Evolutionary conservation across 1,140 invertebrate genomes (phyloP), one percentile per base, ranked within the genome.

Genomic region (Centruroides vittatus): DNA sequence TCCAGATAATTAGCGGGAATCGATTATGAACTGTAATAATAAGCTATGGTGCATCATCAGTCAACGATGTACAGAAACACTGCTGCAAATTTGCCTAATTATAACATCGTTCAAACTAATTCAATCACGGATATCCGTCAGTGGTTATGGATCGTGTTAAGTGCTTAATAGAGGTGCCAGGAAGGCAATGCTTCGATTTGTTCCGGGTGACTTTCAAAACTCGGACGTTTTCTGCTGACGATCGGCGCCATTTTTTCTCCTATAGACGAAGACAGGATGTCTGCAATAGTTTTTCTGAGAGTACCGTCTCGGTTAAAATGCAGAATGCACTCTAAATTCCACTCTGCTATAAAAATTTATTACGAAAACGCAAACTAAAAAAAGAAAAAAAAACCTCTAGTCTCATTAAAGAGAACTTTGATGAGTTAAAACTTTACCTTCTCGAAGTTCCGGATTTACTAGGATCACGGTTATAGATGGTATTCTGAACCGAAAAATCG

Each of bases 381-480:
- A 51, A 1, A 3, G 3, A 51, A n/a, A 23, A 51, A 51, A n/a
- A 5, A 23, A 51, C 3, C 49, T 51, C 5, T 5, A n/a, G 6
- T 51, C 12, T 51, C 23, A n/a, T 12, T 51, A 54, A 53, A 53
- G 11, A 54, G 35, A 35, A 23, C 5, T 11, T 35, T 35, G 36
- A 50, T 8, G n/a, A 50, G 5, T 41, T 41, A 6, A 9, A 57
- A 35, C 61, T 67, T 67, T 79, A 92, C 78, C 92, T 82, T 70
- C 93, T 76, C 0, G 88, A 84, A 36, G 90, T 91, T n/a, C 91
- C 89, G 23, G 81, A 79, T 76, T 94, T 94, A 36, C 82, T 79
- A 3, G 82, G 78, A 76, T 94, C 90, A 48, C 86, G 81, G 76
- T 95, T 95, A 73, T 92, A 96, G 78, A 90, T 86, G 13, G 89